Evolutionary conservation across 2,113 vertebrate genomes (phyloP).

Genomic region (Neolamprologus brichardi): DNA sequence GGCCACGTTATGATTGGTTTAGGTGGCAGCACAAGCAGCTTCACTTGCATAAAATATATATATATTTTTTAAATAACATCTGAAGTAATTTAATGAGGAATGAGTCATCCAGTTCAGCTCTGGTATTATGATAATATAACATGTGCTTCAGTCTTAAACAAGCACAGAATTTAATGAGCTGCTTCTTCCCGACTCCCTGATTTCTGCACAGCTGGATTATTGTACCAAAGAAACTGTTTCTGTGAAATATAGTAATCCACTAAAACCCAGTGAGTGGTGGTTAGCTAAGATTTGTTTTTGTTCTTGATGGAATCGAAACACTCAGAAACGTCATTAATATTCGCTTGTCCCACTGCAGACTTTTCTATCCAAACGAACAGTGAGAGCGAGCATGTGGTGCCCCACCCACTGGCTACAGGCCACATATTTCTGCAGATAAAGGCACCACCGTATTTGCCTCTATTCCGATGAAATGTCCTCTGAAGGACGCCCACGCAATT

Average conservation of each 20-base stretch:
- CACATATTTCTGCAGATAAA: neutral
- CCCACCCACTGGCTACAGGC: neutral
- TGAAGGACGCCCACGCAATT: fast-evolving
- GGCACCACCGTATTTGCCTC: neutral
- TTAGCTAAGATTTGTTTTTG: neutral
- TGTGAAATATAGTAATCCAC: neutral
- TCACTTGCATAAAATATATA: neutral
- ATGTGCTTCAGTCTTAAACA: neutral
- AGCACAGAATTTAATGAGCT: neutral
- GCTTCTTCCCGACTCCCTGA: neutral
- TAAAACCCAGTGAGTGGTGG: neutral
- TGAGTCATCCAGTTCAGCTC: neutral
- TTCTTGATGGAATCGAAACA: fast-evolving
- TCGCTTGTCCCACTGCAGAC: neutral
- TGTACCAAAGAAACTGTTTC: neutral
- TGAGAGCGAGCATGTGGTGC: fast-evolving
- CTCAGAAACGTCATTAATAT: neutral
- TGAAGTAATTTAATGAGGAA: neutral
- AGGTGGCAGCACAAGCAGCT: neutral
- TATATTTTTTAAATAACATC: neutral
- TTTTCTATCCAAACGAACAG: fast-evolving
- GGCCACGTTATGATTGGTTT: neutral
- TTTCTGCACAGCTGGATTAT: neutral
- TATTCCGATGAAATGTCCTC: neutral
- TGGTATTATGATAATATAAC: neutral